Evolutionary conservation across 2,113 vertebrate species (phyloP).

Genomic region (Fregetta grallaria): DNA sequence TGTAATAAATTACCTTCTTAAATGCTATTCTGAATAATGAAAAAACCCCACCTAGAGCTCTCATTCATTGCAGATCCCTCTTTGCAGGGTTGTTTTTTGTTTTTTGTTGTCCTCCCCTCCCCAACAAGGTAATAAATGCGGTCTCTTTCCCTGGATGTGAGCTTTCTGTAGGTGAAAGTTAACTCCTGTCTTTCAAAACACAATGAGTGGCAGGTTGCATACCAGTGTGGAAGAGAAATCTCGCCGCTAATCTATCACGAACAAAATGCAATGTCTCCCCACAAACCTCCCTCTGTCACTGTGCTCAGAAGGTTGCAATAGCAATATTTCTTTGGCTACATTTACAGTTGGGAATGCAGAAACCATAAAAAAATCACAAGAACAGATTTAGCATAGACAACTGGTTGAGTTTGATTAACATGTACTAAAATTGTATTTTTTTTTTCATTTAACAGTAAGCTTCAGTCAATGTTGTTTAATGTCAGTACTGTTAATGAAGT

Average conservation of each 20-base stretch:
- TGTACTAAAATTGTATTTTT: conserved; percentile 32
- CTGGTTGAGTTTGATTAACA: conserved; percentile 61
- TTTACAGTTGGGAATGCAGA: neutral
- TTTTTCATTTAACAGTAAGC: conserved; percentile 54
- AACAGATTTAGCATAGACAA: conserved; percentile 13
- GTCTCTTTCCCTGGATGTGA: conserved; percentile 18
- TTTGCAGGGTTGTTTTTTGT: neutral
- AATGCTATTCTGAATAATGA: neutral
- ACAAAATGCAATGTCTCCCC: conserved; percentile 1
- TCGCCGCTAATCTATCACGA: neutral
- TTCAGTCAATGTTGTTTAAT: conserved; percentile 71
- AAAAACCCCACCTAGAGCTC: neutral
- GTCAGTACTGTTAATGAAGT: conserved; percentile 74
- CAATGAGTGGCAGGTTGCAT: conserved; percentile 45
- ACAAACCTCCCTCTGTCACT: conserved; percentile 7
- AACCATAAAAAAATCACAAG: conserved; percentile 20
- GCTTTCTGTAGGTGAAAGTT: conserved; percentile 63
- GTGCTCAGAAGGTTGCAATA: neutral
- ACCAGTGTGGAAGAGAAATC: conserved; percentile 22
- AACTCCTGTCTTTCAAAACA: conserved; percentile 46
- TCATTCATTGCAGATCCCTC: neutral
- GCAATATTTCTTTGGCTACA: conserved; percentile 18
- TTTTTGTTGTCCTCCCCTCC: neutral
- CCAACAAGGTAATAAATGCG: neutral
- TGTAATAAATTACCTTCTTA: conserved; percentile 27